Percentiles rank a stretch among this genome's conserved stretches.
Conservation (phyloP, 2,113 vertebrate genomes). For the Limnothrissa miodon region DNA sequence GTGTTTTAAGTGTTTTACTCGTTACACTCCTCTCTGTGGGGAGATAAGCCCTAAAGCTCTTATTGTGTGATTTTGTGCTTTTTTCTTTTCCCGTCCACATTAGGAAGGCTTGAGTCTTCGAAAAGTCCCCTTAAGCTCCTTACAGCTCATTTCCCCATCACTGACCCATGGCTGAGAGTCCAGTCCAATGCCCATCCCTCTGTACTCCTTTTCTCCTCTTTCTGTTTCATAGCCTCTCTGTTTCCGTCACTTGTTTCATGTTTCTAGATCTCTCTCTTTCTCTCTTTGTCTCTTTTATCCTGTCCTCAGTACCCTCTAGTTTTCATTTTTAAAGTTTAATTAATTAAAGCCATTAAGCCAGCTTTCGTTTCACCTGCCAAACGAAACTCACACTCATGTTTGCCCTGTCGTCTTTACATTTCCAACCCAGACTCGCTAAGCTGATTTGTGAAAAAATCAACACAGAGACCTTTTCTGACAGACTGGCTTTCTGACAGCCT, state of each 20-base stretch:
- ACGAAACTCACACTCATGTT: not conserved
- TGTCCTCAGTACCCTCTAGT: not conserved
- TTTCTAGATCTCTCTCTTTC: not conserved
- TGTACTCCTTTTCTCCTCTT: not conserved
- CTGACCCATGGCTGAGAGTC: not conserved
- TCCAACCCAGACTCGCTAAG: not conserved
- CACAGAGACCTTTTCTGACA: not conserved
- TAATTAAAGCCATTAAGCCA: no score
- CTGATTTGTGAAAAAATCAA: not conserved
- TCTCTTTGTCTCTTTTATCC: not conserved
- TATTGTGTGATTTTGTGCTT: conserved; percentile 39
- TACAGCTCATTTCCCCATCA: conserved; percentile 32
- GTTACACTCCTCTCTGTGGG: conserved; percentile 28
- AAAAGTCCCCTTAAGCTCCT: conserved; percentile 65
- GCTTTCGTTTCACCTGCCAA: not conserved
- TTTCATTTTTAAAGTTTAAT: no score
- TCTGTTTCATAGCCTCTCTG: not conserved
- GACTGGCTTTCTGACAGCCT: not conserved
- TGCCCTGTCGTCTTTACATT: not conserved
- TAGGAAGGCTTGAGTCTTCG: conserved; percentile 52
- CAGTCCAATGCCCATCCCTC: not conserved
- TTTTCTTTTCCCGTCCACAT: conserved; percentile 49
- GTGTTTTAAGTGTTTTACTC: not conserved
- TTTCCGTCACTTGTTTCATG: not conserved
- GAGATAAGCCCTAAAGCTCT: conserved; percentile 40